Base-by-base conservation (phyloP, 2,888 invertebrate genomes). In the Metacarcinus magister region DNA sequence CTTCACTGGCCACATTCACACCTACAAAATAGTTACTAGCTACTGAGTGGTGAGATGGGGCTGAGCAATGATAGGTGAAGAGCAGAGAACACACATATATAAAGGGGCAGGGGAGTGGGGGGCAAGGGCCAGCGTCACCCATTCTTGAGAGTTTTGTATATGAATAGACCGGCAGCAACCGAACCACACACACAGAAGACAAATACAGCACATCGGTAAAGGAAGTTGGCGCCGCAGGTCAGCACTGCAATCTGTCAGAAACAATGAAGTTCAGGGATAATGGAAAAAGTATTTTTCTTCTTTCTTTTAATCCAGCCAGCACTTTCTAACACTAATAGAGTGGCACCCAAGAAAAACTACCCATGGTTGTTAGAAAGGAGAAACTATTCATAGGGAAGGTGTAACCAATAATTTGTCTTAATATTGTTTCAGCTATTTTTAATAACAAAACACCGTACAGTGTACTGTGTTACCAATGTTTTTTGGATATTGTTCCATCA, bases 81-180 rank as follows among this genome's bases (percentile, higher is more conserved):
- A 87, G 16, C 87, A 87, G 19, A n/a, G 87, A 39, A 87, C 87
- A 87, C 39, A 87, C 32, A 87, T 1, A 16, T 82, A 28, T 87
- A 2, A 87, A 16, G 39, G 39, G 87, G 87, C 32, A 32, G 13
- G 32, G 39, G 39, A 39, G 32, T 13, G 87, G 8, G 87, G 87
- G 28, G 87, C 39, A 87, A 39, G 39, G 87, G 87, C 87, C 87
- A 39, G 44, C 92, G 96, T 96, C 92, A 96, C 96, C 94, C 92
- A 44, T 96, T 92, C 54, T 96, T 96, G 5, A 92, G 82, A 4
- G 96, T 95, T 93, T 95, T 96, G 91, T 67, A 93, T 75, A 96
- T 95, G 67, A 94, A 96, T 43, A 95, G 60, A 39, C 95, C 95
- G 75, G 95, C 95, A 8, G 96, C 96, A 7, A 95, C 89, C 5